phyloP scores from a whole-genome alignment of 2,888 invertebrate genomes.

The Pammene aurita region DNA sequence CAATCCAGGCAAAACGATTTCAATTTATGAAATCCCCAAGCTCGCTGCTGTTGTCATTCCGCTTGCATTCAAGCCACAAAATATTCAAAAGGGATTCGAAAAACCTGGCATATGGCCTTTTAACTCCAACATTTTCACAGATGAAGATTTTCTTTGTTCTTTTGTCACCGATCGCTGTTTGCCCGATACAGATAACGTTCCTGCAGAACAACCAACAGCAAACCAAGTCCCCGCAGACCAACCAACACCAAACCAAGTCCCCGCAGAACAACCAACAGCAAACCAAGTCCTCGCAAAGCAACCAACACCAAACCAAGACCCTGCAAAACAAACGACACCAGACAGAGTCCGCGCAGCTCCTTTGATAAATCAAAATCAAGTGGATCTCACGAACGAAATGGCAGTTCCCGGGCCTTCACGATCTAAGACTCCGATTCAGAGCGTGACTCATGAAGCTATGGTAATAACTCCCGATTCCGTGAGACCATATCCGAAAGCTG shows the following conservation, averaged over 20 bases:
- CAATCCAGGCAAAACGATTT: conserved; percentile 45
- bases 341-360: not conserved
- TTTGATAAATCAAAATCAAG: conserved; percentile 42
- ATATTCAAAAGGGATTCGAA: not conserved
- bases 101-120: not conserved
- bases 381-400: conserved; percentile 41
- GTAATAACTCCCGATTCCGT: conserved; percentile 6
- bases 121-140: conserved; percentile 44
- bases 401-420: not conserved
- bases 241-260: conserved; percentile 32
- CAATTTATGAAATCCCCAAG: conserved; percentile 38
- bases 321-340: too few relatives aligned
- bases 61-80: not conserved
- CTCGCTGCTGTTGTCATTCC: not conserved
- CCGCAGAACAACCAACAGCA: too few relatives aligned
- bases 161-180: conserved; percentile 43
- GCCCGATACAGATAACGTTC: conserved; percentile 13
- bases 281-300: too few relatives aligned
- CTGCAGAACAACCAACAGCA: conserved; percentile 1
- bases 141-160: conserved; percentile 45
- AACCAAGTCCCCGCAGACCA: conserved; percentile 11
- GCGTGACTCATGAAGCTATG: not conserved
- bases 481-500: conserved; percentile 17
- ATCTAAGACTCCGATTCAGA: not conserved
- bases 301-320: too few relatives aligned